Conservation (phyloP, 2,797 vertebrate genomes). For the Poeciliopsis presidionis region DNA sequence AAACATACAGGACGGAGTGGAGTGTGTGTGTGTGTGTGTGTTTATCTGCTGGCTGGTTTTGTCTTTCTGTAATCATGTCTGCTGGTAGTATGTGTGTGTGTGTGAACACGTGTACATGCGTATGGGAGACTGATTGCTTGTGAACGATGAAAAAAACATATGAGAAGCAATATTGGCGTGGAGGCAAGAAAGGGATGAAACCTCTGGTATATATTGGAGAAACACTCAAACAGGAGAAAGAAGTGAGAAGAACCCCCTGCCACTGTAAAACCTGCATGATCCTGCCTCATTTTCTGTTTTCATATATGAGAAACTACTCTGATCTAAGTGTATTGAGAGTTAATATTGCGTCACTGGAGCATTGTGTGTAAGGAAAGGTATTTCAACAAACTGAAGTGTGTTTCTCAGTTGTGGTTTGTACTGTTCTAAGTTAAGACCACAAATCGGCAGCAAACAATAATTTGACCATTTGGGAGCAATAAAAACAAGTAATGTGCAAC, state of each 20-base stretch:
- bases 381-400: conserved; percentile 8
- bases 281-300: conserved; percentile 15
- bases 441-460: conserved; percentile 6
- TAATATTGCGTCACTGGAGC: conserved; percentile 4
- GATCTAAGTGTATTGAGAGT: conserved; percentile 5
- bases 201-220: conserved; percentile 45
- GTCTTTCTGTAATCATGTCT: conserved; percentile 52
- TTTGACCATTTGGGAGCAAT: neutral
- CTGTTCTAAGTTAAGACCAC: neutral
- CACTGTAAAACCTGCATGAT: conserved; percentile 21
- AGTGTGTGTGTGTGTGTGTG: neutral
- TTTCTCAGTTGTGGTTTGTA: conserved; percentile 1
- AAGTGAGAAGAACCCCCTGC: conserved; percentile 22
- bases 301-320: conserved; percentile 20
- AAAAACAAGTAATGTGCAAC: conserved; percentile 1
- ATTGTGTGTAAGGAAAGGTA: conserved; percentile 1
- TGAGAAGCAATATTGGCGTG: conserved; percentile 45
- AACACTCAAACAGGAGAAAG: conserved; percentile 36
- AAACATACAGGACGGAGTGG: conserved; percentile 25
- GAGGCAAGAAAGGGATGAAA: conserved; percentile 62
- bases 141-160: conserved; percentile 32
- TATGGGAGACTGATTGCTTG: conserved; percentile 46
- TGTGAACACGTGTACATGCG: conserved; percentile 24
- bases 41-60: conserved; percentile 28
- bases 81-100: conserved; percentile 27